Evolutionary conservation across 2,888 invertebrate genomes (phyloP), one percentile per base, ranked within the genome.

Genomic region (Drosophila recens): DNA sequence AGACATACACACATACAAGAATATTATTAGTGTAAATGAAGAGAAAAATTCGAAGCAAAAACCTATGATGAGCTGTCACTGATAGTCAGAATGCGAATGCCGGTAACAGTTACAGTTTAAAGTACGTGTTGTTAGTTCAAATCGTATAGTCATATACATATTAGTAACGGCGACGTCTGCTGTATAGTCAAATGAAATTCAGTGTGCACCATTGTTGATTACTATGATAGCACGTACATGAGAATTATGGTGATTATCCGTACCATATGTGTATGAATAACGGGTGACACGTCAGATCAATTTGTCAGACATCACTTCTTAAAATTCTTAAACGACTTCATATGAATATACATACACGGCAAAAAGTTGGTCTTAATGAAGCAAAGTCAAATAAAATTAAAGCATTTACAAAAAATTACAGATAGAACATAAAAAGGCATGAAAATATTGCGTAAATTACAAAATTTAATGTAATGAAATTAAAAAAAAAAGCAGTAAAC

Each of bases 381-480:
- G 67, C 49, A 67, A 83, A 80, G 87, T 87, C 80, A 85, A 88
- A 88, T 86, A 88, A 83, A 82, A 67, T 80, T 80, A 72, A 82
- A 87, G 90, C 90, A 90, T 90, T 90, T 90, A 90, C 80, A 90
- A 90, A 81, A 76, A 80, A 80, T 80, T 75, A 83, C 80, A 70
- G 76, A 78, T 80, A 75, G 69, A 73, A 72, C 53, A 52, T 43
- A 62, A 74, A 67, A 64, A 71, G 80, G 70, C 66, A 67, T 61
- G 53, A 66, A 79, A 77, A 71, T 68, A 80, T 79, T 70, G 66
- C 52, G 63, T 75, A 67, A 75, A 83, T 74, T 82, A 82, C 68
- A 80, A 84, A 63, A 64, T 72, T 57, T 65, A 74, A 75, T 74
- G 54, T 69, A 79, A 77, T 67, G 56, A 77, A 83, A 59, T 69